Evolutionary conservation across 1,140 invertebrate species (phyloP).

Genomic region (Octopus bimaculoides): DNA sequence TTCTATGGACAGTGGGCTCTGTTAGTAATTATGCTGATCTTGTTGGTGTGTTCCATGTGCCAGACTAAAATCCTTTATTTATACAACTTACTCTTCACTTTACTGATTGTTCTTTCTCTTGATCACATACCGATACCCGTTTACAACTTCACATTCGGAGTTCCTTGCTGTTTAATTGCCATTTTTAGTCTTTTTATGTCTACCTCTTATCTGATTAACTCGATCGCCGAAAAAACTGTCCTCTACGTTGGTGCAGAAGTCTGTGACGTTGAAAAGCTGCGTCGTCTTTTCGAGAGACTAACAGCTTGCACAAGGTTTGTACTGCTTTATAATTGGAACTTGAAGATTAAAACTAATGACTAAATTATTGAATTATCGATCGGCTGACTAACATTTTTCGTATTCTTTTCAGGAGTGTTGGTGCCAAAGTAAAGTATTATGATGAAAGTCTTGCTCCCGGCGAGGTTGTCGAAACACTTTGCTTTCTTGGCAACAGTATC

Average conservation of each 20-base stretch:
- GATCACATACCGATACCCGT: conserved; percentile 35
- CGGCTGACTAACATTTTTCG: background rate
- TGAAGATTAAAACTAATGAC: background rate
- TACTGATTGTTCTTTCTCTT: conserved; percentile 32
- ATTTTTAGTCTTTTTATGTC: conserved; percentile 30
- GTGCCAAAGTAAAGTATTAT: conserved; percentile 22
- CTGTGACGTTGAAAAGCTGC: background rate
- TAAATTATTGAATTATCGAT: background rate
- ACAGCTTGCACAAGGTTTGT: conserved; percentile 2
- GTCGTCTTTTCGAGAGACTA: conserved; percentile 27
- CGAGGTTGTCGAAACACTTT: conserved; percentile 30
- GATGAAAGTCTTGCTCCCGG: conserved; percentile 23
- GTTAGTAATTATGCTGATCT: conserved; percentile 25
- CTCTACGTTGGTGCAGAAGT: conserved; percentile 37
- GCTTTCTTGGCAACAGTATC: conserved; percentile 30
- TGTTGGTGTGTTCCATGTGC: conserved; percentile 28
- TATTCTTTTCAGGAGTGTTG: conserved; percentile 11
- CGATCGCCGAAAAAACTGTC: conserved; percentile 41
- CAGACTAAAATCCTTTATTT: conserved; percentile 35
- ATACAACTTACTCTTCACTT: conserved; percentile 32
- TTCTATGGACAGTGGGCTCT: conserved; percentile 42
- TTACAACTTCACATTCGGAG: conserved; percentile 39
- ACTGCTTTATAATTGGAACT: background rate
- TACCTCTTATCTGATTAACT: conserved; percentile 37
- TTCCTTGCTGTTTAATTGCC: conserved; percentile 28